Evolutionary conservation across 2,797 vertebrate genomes (phyloP), one percentile per base, ranked within the genome.

Genomic region (Thamnophis elegans): DNA sequence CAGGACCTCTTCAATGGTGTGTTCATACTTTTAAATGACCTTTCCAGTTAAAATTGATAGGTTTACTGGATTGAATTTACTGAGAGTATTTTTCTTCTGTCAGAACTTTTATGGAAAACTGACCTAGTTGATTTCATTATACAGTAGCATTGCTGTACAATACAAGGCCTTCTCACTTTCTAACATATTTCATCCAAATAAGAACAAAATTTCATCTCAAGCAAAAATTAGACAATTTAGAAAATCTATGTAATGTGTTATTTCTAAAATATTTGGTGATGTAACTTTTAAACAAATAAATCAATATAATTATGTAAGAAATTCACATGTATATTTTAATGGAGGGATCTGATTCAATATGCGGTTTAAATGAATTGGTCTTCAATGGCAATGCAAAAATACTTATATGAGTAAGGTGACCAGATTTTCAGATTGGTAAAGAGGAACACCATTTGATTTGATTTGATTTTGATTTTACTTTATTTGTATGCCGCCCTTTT

Each of bases 161-260:
- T 92, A 36, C 42, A 91, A 89, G 68, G 85, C 92, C 92, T 90
- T 60, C 93, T 94, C 55, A 90, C 42, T 94, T 96, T 32, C 60
- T 32, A 62, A 59, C 85, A 0, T 92, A 92, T 47, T 47, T 51
- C 91, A 90, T 87, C 87, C 56, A 78, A 93, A n/a, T 26, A 56
- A 90, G 95, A 94, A 90, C 89, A 94, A 65, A 89, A 60, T 94
- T 93, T 95, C 89, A 59, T 91, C 91, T 78, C 56, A 86, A 90
- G 53, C 13, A 90, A 18, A 47, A 89, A 36, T 58, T 28, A 42
- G 47, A 82, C 82, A 58, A 20, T n/a, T 73, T 28, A 87, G 60
- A 32, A 68, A 85, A 54, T 62, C 47, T 60, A 36, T 13, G 11
- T 4, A 53, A 47, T 89, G 10, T 28, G 85, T 89, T 86, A 54